These are phyloP conservation scores for Mola mola DNA, from an alignment of 2,113 vertebrate genomes.

Conservation along the genomic window DNA sequence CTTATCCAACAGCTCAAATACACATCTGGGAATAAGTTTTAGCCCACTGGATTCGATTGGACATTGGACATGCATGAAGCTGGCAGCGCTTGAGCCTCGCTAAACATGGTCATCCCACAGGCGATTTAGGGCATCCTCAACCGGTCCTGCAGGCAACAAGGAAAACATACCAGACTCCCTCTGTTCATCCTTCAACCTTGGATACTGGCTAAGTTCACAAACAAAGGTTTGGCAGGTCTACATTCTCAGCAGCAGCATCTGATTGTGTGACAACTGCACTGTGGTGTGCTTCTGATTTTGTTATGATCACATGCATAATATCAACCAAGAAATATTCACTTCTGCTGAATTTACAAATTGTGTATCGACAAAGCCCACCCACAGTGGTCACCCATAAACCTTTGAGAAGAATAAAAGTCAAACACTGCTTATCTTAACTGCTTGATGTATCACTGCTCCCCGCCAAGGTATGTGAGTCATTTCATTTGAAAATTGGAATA, in stretches of 20 bases:
- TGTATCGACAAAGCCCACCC: conserved; percentile 52
- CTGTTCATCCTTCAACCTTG: conserved; percentile 31
- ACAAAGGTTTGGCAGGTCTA: conserved; percentile 21
- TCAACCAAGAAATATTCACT: conserved; percentile 55
- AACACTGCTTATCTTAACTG: conserved; percentile 60
- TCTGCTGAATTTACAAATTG: conserved; percentile 42
- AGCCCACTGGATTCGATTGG: conserved; percentile 19
- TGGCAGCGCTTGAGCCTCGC: conserved; percentile 24
- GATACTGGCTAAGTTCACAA: conserved; percentile 16
- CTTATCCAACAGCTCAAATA: conserved; percentile 46
- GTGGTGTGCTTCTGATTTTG: conserved; percentile 10
- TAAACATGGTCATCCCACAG: conserved; percentile 40
- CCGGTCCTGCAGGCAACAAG: conserved; percentile 24
- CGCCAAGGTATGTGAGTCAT: conserved; percentile 55
- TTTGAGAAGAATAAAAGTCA: conserved; percentile 46
- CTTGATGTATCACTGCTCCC: conserved; percentile 29
- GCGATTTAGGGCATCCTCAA: conserved; percentile 29
- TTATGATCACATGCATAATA: conserved; percentile 35
- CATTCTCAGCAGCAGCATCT: conserved; percentile 7
- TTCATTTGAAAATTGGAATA: conserved; percentile 53
- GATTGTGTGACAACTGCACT: conserved; percentile 24
- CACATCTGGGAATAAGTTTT: conserved; percentile 40
- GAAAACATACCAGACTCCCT: conserved; percentile 49
- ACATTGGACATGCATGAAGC: conserved; percentile 44
- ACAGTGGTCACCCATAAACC: conserved; percentile 44